Percentiles rank a stretch among this genome's conserved stretches.
phyloP scores from a whole-genome alignment of 2,113 vertebrate genomes.

The Peromyscus leucopus region DNA sequence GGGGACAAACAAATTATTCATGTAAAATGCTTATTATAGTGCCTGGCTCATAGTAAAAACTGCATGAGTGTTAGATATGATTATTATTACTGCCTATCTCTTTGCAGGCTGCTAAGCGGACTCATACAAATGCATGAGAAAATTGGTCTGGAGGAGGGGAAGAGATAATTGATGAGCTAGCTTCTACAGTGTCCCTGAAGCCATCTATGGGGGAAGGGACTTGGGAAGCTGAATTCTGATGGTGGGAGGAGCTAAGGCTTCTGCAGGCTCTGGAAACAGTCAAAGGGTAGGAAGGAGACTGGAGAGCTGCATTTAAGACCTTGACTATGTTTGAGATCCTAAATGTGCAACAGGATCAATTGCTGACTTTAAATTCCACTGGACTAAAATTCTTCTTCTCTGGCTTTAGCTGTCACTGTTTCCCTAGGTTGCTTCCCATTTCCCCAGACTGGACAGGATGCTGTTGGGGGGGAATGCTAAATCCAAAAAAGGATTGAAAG shows the following conservation, averaged over 20 bases:
- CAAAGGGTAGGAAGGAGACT: neutral
- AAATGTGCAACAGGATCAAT: constrained; percentile 29
- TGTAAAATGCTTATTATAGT: constrained; percentile 66
- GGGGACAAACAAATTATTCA: constrained; percentile 62
- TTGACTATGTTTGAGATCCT: neutral
- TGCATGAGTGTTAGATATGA: constrained; percentile 64
- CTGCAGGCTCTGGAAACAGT: neutral
- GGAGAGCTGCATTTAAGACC: constrained; percentile 1
- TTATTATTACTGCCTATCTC: constrained; percentile 70
- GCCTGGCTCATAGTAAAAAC: constrained; percentile 71
- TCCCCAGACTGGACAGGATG: neutral
- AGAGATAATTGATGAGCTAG: constrained; percentile 67
- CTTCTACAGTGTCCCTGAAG: constrained; percentile 59
- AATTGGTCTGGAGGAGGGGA: constrained; percentile 65
- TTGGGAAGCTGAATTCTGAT: constrained; percentile 56
- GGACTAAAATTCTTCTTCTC: neutral
- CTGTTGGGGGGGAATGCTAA: constrained; percentile 31
- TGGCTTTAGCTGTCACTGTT: constrained; percentile 15
- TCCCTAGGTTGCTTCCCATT: neutral
- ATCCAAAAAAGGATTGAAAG: constrained; percentile 45
- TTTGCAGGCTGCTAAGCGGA: constrained; percentile 55
- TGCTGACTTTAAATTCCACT: constrained; percentile 32
- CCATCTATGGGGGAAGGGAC: constrained; percentile 51
- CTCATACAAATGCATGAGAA: constrained; percentile 78
- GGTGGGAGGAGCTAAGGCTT: constrained; percentile 23